Percentiles rank a stretch among this genome's conserved stretches.
phyloP scores from a whole-genome alignment of 2,797 vertebrate genomes.

The Lacerta bilineata region DNA sequence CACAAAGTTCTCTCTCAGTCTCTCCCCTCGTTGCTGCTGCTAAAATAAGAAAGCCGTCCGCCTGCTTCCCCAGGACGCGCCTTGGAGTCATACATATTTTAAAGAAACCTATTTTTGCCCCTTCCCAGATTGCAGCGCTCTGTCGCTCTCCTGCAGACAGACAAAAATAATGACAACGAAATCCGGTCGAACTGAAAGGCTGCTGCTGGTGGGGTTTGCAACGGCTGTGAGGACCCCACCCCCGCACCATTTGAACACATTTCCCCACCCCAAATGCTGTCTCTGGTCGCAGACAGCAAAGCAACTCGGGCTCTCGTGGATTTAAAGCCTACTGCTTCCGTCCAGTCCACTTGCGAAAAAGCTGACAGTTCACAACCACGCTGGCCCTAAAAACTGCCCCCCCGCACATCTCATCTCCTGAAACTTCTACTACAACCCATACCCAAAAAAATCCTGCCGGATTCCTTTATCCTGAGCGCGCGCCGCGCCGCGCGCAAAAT shows the following conservation, averaged over 20 bases:
- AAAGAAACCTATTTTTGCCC: slow-evolving; percentile 26
- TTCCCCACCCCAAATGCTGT: not conserved
- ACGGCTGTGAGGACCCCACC: not conserved
- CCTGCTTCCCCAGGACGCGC: slow-evolving; percentile 13
- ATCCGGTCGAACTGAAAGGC: not conserved
- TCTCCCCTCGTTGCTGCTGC: slow-evolving; percentile 7
- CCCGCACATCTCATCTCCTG: not conserved
- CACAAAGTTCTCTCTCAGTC: not conserved
- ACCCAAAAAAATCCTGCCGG: not conserved
- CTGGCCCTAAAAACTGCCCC: not conserved
- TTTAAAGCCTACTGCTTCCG: not conserved
- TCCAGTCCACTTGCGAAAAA: not conserved
- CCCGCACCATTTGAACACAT: too few species aligned
- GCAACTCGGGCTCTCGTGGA: not conserved
- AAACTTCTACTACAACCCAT: not conserved
- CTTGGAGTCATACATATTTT: slow-evolving; percentile 9
- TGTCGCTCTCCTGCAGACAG: not conserved
- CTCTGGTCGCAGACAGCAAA: not conserved
- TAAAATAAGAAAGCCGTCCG: slow-evolving; percentile 29
- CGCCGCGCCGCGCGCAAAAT: not conserved
- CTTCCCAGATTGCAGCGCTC: slow-evolving; percentile 13
- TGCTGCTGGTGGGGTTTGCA: not conserved
- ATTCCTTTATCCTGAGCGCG: not conserved
- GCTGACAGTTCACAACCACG: not conserved
- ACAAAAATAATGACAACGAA: not conserved